Percentiles rank a stretch among this genome's conserved stretches.
phyloP scores from a whole-genome alignment of 92 coral and sea anemone genomes.

The Micromussa lordhowensis region DNA sequence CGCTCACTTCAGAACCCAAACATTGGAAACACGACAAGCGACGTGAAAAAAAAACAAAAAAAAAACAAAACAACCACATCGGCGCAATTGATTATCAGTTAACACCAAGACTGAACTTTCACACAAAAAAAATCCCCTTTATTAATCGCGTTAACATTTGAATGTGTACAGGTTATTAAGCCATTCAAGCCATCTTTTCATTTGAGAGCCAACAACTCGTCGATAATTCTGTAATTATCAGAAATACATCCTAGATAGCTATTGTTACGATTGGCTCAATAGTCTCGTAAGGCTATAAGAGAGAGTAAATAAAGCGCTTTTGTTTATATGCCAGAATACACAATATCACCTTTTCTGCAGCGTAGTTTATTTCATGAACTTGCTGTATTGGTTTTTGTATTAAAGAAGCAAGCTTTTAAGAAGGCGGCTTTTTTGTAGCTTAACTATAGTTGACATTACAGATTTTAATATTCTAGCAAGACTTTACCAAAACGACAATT shows the following conservation, averaged over 20 bases:
- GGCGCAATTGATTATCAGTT: not conserved
- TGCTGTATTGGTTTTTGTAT: constrained; percentile 34
- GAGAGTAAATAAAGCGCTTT: constrained; percentile 22
- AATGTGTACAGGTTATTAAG: constrained; percentile 15
- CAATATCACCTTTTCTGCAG: constrained; percentile 15
- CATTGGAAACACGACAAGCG: not conserved
- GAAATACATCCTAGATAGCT: not conserved
- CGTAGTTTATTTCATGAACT: constrained; percentile 25
- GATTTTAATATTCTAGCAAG: constrained; percentile 25
- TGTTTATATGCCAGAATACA: constrained; percentile 2
- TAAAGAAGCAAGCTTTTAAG: constrained; percentile 9
- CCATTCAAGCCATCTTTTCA: constrained; percentile 1
- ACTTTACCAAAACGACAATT: constrained; percentile 3
- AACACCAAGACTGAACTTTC: not conserved
- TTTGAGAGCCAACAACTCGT: not conserved
- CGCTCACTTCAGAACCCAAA: not conserved
- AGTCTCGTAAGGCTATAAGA: not conserved
- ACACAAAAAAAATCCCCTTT: not conserved
- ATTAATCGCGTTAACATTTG: constrained; percentile 16
- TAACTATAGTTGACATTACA: constrained; percentile 12
- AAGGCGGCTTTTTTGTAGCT: constrained; percentile 30
- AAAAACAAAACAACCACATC: not conserved
- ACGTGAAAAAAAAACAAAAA: not conserved
- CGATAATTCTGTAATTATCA: not conserved
- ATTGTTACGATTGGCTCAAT: not conserved